A percentile compares a stretch with the other conserved stretches of the same genome.
Conservation (phyloP, 2,113 vertebrate genomes). For the Astur gentilis region DNA sequence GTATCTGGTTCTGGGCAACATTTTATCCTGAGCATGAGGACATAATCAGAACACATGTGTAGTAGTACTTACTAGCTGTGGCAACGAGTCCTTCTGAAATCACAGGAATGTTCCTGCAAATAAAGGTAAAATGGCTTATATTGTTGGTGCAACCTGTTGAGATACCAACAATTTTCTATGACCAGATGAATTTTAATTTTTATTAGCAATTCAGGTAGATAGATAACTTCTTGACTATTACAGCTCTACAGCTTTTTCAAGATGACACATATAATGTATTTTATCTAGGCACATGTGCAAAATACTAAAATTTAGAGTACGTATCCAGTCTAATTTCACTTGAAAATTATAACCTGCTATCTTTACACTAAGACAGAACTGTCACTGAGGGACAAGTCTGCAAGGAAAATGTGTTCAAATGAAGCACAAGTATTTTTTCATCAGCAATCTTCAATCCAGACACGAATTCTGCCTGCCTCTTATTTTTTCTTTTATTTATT, state of each 20-base stretch:
- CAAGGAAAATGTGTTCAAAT: neutral
- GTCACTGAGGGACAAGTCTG: neutral
- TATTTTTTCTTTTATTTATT: neutral
- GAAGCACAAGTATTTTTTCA: neutral
- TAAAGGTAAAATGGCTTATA: neutral
- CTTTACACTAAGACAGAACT: neutral
- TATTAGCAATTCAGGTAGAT: neutral
- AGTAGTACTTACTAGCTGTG: neutral
- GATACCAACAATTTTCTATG: neutral
- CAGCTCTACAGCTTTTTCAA: neutral
- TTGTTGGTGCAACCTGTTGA: neutral
- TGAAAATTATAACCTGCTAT: neutral
- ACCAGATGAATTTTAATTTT: neutral
- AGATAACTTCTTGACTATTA: neutral
- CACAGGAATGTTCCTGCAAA: neutral
- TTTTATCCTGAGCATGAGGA: neutral
- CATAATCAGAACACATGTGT: neutral
- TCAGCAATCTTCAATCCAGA: neutral
- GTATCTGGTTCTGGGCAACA: neutral
- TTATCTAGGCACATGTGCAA: neutral
- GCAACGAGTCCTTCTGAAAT: neutral
- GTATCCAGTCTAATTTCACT: neutral
- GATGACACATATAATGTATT: neutral
- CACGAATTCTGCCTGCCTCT: neutral
- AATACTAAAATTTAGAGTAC: neutral